Base-by-base conservation (phyloP, 1,140 invertebrate species). In the Acromyrmex heyeri region DNA sequence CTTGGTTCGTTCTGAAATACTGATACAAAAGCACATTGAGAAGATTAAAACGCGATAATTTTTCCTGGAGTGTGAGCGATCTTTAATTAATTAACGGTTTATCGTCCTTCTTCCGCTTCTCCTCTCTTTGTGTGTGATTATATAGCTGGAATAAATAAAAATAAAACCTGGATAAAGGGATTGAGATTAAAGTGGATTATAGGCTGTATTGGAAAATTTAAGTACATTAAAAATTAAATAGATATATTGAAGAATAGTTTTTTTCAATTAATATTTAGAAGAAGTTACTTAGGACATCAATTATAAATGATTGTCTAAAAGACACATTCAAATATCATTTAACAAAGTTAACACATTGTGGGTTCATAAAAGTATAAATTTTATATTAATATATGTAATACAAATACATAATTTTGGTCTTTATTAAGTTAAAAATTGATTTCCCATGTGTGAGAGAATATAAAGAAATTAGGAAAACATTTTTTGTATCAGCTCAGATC, bases 1-100 rank as follows among this genome's bases (percentile, higher is more conserved):
- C 94, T 93, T 0, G 97, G 97, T 67, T 95, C 94, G 70, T 96
- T 95, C 75, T 96, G 94, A 91, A 97, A 97, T 70, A 97, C 96
- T 96, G 91, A 24, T n/a, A 50, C 24, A 48, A 91, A 76, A 77
- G 4, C 10, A 55, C 50, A 18, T 78, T 85, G 85, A 77, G 76
- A 75, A 83, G 61, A 69, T 76, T 72, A 81, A 69, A 69, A 78
- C n/a, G 27, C 18, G n/a, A 83, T 75, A 61, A 50, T 59, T 38
- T 75, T 61, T 83, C 5, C 2, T 48, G 38, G 50, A 3, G 16
- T 34, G 24, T 0, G 14, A 72, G 55, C 55, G 18, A 61, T 82
- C 61, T 67, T 62, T 83, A 75, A 75, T 83, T 83, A 83, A 73
- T 83, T 82, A 82, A 55, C 69, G 18, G 65, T 48, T 69, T 14